A percentile compares a stretch with the other conserved stretches of the same genome.
These are phyloP conservation scores for Samia ricini DNA, from an alignment of 1,140 invertebrate genomes.

Conservation along the genomic window DNA sequence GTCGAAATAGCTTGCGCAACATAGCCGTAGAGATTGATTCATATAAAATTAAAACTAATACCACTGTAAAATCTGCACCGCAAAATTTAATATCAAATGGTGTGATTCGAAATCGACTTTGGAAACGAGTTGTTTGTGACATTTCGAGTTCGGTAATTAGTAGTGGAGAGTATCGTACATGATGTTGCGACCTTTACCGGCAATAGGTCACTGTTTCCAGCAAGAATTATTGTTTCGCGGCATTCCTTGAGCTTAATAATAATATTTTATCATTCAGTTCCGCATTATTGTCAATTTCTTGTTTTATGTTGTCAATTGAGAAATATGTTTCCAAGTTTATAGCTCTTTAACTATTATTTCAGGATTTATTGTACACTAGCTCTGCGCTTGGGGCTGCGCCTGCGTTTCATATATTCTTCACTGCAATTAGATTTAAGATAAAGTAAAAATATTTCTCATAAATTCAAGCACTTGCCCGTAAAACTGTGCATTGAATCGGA, in stretches of 20 bases:
- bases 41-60: too few species aligned
- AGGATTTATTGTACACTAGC: too few species aligned
- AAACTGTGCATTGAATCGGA: too few species aligned
- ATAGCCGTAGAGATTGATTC: too few species aligned
- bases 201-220: conserved; percentile 2
- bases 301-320: not conserved
- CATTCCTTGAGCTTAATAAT: conserved; percentile 1
- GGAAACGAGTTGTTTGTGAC: not conserved
- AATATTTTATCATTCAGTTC: not conserved
- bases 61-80: too few species aligned
- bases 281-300: not conserved
- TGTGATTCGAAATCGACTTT: not conserved
- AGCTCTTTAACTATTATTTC: not conserved
- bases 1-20: too few species aligned
- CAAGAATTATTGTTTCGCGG: conserved; percentile 1
- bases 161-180: not conserved
- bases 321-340: not conserved
- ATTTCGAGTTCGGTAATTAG: not conserved
- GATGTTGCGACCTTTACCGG: conserved; percentile 5
- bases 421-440: too few species aligned
- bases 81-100: too few species aligned
- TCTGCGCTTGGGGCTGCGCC: too few species aligned
- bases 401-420: too few species aligned
- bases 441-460: too few species aligned
- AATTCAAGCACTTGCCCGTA: too few species aligned